Base-by-base conservation (phyloP, 2,888 invertebrate species). In the Xestia sexstrigata region DNA sequence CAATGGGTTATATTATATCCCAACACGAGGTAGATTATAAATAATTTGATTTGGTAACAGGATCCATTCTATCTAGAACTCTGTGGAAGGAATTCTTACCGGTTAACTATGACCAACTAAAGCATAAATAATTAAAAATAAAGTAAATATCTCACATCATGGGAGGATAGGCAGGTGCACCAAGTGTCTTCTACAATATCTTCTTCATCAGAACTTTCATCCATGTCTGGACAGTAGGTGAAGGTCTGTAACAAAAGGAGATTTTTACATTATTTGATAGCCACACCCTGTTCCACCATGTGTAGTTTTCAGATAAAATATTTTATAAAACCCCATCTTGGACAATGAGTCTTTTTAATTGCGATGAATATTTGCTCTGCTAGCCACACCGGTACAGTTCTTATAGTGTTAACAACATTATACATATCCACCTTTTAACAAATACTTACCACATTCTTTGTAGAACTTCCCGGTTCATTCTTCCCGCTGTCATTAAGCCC, bases 111-210 rank as follows among this genome's bases (percentile, higher is more conserved):
- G 47, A 39, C 8, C 13, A 63, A 65, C 7, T 42, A n/a, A n/a
- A 65, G 15, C n/a, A 71, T 1, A 9, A 15, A 55, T n/a, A 15
- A 30, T 4, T 15, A 58, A 23, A 23, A n/a, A 39, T 26, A 45
- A 71, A 49, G 7, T 35, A 26, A 68, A 65, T n/a, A 58, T 69
- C 62, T 82, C 81, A 95, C 96, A 93, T 96, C 96, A 80, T 95
- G 96, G 0, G 96, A 95, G 2, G 96, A 96, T 0, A 96, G 90
- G 86, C 97, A 97, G 2, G 96, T 96, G 85, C 97, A 97, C 93
- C 94, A 95, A 0, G 94, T 88, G 67, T 95, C 95, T 77, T 95
- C 96, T 58, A 92, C 91, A 26, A 91, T 89, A 26, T 95, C 96
- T 20, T 95, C 95, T n/a, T 96, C 96, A 0, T 96, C 96, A 11